Evolutionary conservation across 2,888 invertebrate species (phyloP), one percentile per base, ranked within the genome.

Genomic region (Catocala fraxini): DNA sequence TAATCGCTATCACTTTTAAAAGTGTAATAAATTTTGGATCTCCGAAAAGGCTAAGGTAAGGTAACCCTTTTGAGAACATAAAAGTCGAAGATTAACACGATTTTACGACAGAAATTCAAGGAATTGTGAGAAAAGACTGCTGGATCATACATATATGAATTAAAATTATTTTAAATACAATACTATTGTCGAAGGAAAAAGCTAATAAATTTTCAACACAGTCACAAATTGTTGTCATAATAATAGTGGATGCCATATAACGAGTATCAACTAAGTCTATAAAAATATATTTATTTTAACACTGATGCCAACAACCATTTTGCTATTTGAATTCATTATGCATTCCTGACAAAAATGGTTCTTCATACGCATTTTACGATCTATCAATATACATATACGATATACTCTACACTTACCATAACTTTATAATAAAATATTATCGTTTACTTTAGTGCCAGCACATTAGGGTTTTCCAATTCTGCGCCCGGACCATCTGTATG

Each of bases 381-480:
- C 56, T 49, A 54, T 42, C 48, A 15, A 15, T 15, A 57, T 48
- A 6, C 9, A 34, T n/a, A 11, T 34, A 25, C 5, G 48, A 34
- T 43, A 10, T 51, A 51, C 33, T 25, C 25, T 34, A 12, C 35
- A 12, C 49, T 45, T 41, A 54, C 39, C 9, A 46, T 63, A 54
- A 68, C 65, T 65, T 71, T 77, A 77, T 81, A 73, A 73, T 51
- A 55, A 57, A 49, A 63, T 82, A 81, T 77, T 70, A 72, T 76
- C 63, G 66, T 71, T 67, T 57, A 71, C 69, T 58, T 71, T 70
- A 67, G 74, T 84, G 82, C 84, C 83, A 84, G 70, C 56, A 73
- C 78, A 72, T 81, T 80, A 80, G 85, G 88, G 82, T 86, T 89
- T 89, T 81, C 89, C 89, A 72, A 64, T 67, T 63, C 68, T 55